Conservation (phyloP, 2,888 invertebrate species). For the Agonopterix heracliana region DNA sequence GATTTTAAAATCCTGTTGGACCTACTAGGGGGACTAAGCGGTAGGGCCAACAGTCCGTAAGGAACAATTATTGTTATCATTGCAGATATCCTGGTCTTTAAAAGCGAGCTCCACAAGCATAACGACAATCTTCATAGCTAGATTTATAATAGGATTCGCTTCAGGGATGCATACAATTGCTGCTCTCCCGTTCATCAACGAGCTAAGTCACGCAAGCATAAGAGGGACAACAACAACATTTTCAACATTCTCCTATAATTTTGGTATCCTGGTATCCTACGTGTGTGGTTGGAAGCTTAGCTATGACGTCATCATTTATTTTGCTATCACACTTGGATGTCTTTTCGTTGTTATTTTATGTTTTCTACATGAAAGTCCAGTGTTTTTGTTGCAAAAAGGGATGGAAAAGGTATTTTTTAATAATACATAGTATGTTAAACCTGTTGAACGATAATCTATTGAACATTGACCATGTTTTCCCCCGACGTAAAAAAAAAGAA, state of each 20-base stretch:
- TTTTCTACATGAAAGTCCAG: conserved; percentile 29
- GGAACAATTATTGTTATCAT: too few relatives aligned
- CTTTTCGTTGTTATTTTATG: conserved; percentile 18
- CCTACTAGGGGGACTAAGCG: too few relatives aligned
- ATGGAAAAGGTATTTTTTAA: conserved; percentile 30
- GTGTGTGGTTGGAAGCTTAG: conserved; percentile 31
- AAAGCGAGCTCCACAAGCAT: conserved; percentile 24
- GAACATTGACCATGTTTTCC: too few relatives aligned
- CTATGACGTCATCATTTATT: conserved; percentile 30
- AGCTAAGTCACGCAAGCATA: conserved; percentile 45
- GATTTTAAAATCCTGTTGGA: too few relatives aligned
- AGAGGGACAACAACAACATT: conserved; percentile 23
- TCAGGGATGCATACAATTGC: conserved; percentile 60
- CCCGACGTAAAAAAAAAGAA: too few relatives aligned
- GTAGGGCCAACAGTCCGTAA: too few relatives aligned
- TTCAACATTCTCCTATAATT: conserved; percentile 17
- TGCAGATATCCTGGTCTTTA: conserved; percentile 35
- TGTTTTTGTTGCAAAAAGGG: conserved; percentile 25
- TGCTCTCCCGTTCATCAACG: conserved; percentile 68
- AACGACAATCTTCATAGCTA: conserved; percentile 43
- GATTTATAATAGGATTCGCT: conserved; percentile 69
- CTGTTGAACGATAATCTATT: too few relatives aligned
- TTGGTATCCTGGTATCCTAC: conserved; percentile 28
- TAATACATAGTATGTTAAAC: too few relatives aligned
- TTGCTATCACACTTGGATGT: conserved; percentile 19